Conservation (phyloP, 1,140 invertebrate genomes). For the Calephelis virginiensis region DNA sequence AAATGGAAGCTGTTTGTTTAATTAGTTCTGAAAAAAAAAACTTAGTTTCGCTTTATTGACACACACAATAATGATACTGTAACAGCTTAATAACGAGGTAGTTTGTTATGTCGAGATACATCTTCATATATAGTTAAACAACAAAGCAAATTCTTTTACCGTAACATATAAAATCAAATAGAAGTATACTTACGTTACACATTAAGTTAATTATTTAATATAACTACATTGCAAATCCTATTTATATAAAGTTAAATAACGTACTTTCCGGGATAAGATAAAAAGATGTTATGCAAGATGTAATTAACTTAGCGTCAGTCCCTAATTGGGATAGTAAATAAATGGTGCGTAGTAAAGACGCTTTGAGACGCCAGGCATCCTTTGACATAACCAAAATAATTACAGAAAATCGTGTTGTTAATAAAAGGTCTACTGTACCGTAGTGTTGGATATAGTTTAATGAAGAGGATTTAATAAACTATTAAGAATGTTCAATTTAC, state of each 20-base stretch:
- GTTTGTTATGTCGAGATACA: no score
- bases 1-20: no score
- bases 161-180: neutral
- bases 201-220: neutral
- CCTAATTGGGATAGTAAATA: conserved; percentile 73
- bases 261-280: conserved; percentile 2
- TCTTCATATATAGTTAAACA: no score
- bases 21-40: no score
- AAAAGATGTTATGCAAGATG: conserved; percentile 16
- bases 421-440: conserved; percentile 13
- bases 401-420: conserved; percentile 12
- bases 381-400: conserved; percentile 71
- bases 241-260: conserved; percentile 3
- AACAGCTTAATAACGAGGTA: no score
- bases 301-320: conserved; percentile 68
- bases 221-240: neutral
- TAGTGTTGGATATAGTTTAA: no score
- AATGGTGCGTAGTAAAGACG: conserved; percentile 69
- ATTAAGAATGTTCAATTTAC: no score
- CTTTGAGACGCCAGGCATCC: conserved; percentile 69
- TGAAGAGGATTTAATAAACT: no score
- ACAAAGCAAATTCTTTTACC: neutral
- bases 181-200: neutral
- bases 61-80: no score
- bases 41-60: no score